A percentile compares a stretch with the other conserved stretches of the same genome.
phyloP scores from a whole-genome alignment of 2,797 vertebrate species.

The Neoniphon sammara region DNA sequence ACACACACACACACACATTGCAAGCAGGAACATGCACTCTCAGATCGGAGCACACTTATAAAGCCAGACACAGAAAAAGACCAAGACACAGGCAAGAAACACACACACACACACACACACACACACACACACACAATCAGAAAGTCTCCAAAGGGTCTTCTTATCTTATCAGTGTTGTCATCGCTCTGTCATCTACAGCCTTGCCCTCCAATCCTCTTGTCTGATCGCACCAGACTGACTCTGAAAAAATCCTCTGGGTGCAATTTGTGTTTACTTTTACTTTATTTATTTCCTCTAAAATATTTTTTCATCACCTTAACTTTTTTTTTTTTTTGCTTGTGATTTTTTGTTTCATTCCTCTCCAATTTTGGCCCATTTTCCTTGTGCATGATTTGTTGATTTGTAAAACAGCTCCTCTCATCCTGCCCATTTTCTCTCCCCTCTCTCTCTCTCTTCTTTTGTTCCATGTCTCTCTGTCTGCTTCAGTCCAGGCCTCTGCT shows the following conservation, averaged over 20 bases:
- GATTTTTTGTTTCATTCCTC: not conserved
- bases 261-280: constrained; percentile 26
- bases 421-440: constrained; percentile 51
- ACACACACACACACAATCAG: constrained; percentile 65
- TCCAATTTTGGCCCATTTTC: not conserved
- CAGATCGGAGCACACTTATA: constrained; percentile 42
- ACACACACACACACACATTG: constrained; percentile 66
- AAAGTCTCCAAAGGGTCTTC: constrained; percentile 74
- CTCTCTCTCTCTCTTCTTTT: constrained; percentile 5
- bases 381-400: not conserved
- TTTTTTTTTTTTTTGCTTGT: not conserved
- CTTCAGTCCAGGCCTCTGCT: constrained; percentile 52
- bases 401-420: constrained; percentile 20
- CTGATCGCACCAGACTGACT: constrained; percentile 52
- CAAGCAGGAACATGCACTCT: constrained; percentile 73
- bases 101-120: constrained; percentile 25
- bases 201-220: constrained; percentile 58
- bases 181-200: constrained; percentile 76
- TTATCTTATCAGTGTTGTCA: constrained; percentile 82
- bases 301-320: not conserved
- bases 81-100: not conserved
- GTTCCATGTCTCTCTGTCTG: constrained; percentile 60
- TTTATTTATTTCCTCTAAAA: not conserved
- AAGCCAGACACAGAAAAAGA: constrained; percentile 50
- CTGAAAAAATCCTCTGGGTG: constrained; percentile 14